phyloP scores from a whole-genome alignment of 2,888 invertebrate genomes.

The Protonemura montana region DNA sequence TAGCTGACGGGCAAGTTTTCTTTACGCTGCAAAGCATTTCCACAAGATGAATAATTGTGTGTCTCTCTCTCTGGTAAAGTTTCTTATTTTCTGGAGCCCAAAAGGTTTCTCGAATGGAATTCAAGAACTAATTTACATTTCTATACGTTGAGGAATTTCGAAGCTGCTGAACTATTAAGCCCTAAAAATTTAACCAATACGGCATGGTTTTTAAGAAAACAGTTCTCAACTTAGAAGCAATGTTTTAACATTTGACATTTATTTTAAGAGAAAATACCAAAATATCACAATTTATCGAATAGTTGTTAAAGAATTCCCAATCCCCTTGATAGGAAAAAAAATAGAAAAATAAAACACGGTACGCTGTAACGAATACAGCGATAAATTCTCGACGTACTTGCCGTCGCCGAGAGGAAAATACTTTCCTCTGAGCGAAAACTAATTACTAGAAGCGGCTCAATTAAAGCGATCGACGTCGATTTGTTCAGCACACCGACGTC shows the following conservation, averaged over 20 bases:
- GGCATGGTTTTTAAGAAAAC: not conserved
- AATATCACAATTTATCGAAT: not conserved
- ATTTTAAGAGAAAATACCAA: not conserved
- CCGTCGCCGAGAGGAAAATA: not conserved
- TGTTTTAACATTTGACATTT: not conserved
- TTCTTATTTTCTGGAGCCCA: not conserved
- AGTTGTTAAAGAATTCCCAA: not conserved
- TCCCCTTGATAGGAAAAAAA: not conserved
- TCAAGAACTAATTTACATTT: constrained; percentile 12
- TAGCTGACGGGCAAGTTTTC: not conserved
- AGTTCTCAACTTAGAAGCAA: not conserved
- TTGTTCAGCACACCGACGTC: not conserved
- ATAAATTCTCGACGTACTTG: not conserved
- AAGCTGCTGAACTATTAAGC: constrained; percentile 12
- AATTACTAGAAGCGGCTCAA: constrained; percentile 4
- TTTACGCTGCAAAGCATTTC: not conserved
- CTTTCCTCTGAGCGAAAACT: not conserved
- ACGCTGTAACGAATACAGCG: not conserved
- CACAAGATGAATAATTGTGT: constrained; percentile 12
- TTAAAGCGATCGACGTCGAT: constrained; percentile 1
- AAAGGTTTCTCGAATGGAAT: not conserved
- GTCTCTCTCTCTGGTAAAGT: not conserved
- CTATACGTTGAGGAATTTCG: not conserved
- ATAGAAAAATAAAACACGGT: not conserved
- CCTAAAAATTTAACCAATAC: not conserved